Base-by-base conservation (phyloP, 2,113 vertebrate genomes). In the Salvelinus fontinalis region DNA sequence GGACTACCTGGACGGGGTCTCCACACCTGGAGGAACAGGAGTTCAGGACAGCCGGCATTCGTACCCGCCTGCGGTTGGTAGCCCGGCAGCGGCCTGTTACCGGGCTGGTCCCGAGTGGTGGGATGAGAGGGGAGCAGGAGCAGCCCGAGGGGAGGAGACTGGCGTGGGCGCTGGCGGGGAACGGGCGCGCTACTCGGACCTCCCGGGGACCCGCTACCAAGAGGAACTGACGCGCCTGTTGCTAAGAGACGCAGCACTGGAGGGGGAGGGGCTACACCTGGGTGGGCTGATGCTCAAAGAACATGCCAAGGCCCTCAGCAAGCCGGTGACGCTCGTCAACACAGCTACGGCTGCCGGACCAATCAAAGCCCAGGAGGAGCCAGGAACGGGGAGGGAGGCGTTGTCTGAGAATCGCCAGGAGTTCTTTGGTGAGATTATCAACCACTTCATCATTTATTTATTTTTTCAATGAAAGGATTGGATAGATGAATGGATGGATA, bases 31-130 rank as follows among this genome's bases (percentile, higher is more conserved):
- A n/a, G 71, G 87, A 54, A 75, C 83, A 27, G 75, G 83, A 71
- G 71, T 87, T 26, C 89, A 95, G 5, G 95, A 96, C 24, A 94
- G 91, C 80, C 93, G 95, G 3, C 95, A 96, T 86, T 95, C 95
- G 0, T 96, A 96, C 80, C 95, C 95, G 0, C 95, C 95, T 0
- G 95, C 95, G 0, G 84, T 95, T 1, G 94, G 95, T 54, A 94
- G 93, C 70, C 93, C 94, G 0, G 92, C 90, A 0, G 90, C 91
- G 0, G 88, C 87, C 0, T 90, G 89, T 71, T 89, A 90, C 87
- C 87, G 71, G 67, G 83, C 82, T 0, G 87, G 88, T 1, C 86
- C 86, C 0, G 92, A 93, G 60, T 92, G 92, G 92, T 92, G 89
- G 93, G 89, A 81, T 0, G 92, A 91, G 89, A 87, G 65, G 81